These are phyloP conservation scores for Leucophora obtusa DNA, from an alignment of 2,888 invertebrate genomes.

Conservation along the genomic window DNA sequence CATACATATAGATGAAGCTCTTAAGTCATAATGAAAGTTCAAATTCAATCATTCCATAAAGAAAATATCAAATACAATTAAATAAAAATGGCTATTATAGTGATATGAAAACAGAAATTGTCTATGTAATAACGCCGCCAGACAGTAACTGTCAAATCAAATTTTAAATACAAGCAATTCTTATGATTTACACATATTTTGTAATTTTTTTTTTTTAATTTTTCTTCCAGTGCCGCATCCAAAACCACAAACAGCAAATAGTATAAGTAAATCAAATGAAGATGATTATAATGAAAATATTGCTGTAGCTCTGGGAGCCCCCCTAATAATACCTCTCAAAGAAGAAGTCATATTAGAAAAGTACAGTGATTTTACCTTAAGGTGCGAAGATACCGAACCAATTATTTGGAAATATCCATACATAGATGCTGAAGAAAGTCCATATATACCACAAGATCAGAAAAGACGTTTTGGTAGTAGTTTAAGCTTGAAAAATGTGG, in stretches of 20 bases:
- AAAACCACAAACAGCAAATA: constrained; percentile 53
- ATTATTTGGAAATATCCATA: constrained; percentile 76
- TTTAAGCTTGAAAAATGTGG: constrained; percentile 79
- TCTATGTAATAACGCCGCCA: constrained; percentile 53
- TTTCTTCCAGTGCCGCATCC: constrained; percentile 71
- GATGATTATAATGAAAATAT: constrained; percentile 68
- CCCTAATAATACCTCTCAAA: constrained; percentile 75
- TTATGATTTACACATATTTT: constrained; percentile 36
- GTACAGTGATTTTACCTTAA: constrained; percentile 75
- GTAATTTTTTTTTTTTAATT: too few species aligned
- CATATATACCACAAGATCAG: constrained; percentile 66
- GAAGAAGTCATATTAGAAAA: constrained; percentile 74
- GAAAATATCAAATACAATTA: constrained; percentile 7
- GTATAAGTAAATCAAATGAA: constrained; percentile 61
- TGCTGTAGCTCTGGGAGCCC: constrained; percentile 74
- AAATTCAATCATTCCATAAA: constrained; percentile 55
- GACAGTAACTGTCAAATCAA: constrained; percentile 58
- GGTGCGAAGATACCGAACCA: constrained; percentile 79
- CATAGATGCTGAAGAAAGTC: constrained; percentile 27
- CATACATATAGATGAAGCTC: neutral
- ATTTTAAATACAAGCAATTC: constrained; percentile 43
- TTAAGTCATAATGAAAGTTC: constrained; percentile 50
- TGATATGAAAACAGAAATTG: constrained; percentile 42
- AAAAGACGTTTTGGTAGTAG: constrained; percentile 77
- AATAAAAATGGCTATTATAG: constrained; percentile 28